These are phyloP conservation scores for Dinoponera quadriceps DNA, from an alignment of 1,140 invertebrate genomes.

Conservation along the genomic window DNA sequence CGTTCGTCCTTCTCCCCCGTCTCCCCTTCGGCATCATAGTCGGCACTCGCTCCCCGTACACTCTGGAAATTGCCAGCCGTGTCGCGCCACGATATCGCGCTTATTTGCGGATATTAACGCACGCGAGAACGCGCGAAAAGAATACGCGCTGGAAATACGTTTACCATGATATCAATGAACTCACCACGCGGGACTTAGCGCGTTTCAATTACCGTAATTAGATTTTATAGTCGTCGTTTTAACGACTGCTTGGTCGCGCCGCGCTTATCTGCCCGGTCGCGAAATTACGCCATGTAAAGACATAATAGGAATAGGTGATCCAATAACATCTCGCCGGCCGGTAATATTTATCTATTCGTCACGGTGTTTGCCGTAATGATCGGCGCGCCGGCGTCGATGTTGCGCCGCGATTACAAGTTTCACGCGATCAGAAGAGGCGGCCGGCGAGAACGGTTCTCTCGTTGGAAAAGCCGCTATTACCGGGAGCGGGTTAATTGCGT, in stretches of 20 bases:
- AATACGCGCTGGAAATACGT: not conserved
- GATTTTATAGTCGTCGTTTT: slow-evolving; percentile 68
- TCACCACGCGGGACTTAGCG: slow-evolving; percentile 30
- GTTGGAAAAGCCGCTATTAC: not conserved
- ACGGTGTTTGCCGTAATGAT: slow-evolving; percentile 52
- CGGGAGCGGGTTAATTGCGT: not conserved
- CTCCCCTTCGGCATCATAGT: not conserved
- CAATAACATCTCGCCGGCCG: slow-evolving; percentile 59
- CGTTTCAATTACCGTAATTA: slow-evolving; percentile 73
- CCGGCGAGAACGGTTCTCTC: slow-evolving; percentile 12
- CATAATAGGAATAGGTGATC: slow-evolving; percentile 66
- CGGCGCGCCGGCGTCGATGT: slow-evolving; percentile 16
- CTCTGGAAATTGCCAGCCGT: slow-evolving; percentile 7
- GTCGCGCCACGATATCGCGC: not conserved
- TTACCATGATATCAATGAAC: slow-evolving; percentile 59
- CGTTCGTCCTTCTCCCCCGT: not conserved
- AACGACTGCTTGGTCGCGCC: slow-evolving; percentile 21
- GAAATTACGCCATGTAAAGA: slow-evolving; percentile 70
- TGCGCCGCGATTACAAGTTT: slow-evolving; percentile 46
- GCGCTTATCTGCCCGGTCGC: slow-evolving; percentile 65
- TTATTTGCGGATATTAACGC: slow-evolving; percentile 25
- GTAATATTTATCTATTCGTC: slow-evolving; percentile 54
- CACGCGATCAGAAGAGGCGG: slow-evolving; percentile 33
- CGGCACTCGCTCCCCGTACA: not conserved
- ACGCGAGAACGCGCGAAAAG: slow-evolving; percentile 38